Evolutionary conservation across 2,797 vertebrate species (phyloP), one percentile per base, ranked within the genome.

Genomic region (Pangasius macronema): DNA sequence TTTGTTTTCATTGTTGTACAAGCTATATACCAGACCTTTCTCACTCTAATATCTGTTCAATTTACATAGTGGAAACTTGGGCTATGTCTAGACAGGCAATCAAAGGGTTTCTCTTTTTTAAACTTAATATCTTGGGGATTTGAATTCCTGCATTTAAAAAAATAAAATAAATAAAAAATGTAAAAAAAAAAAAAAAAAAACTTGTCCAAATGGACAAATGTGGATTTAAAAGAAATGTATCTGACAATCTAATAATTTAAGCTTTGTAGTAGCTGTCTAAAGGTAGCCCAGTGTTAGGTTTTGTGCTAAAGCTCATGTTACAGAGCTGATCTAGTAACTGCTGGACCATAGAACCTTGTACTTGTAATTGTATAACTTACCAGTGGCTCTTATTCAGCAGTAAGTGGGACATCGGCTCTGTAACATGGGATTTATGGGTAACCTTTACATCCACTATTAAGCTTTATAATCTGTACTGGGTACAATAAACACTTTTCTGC

Each of bases 401-500:
- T 82, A 67, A 42, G 59, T 59, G 65, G 51, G 49, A 9, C 24
- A 6, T 46, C 27, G 3, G 59, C 13, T 53, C 82, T 61, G 55
- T 75, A 87, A 84, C 85, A 81, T 84, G 73, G 49, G 76, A 59
- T 88, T 85, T 72, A 87, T 75, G 70, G 85, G n/a, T 51, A 73
- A 76, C 73, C 42, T 55, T 83, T 95, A 94, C 93, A 92, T 94
- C 95, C 95, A 96, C 96, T 95, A 94, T 96, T 85, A 86, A 94
- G 92, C 83, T 95, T 96, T 55, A 95, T 95, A 94, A 95, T 96
- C 95, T 97, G 95, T 96, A 96, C 95, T 96, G 95, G 96, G 96
- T 95, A 97, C 96, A 97, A 97, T 97, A 98, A 97, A 98, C 87
- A 93, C 94, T 94, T 93, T 89, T 92, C 83, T 94, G 86, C 88